These are phyloP conservation scores for Pseudomyrmex flavicornis DNA, from an alignment of 1,140 invertebrate species.

Conservation along the genomic window DNA sequence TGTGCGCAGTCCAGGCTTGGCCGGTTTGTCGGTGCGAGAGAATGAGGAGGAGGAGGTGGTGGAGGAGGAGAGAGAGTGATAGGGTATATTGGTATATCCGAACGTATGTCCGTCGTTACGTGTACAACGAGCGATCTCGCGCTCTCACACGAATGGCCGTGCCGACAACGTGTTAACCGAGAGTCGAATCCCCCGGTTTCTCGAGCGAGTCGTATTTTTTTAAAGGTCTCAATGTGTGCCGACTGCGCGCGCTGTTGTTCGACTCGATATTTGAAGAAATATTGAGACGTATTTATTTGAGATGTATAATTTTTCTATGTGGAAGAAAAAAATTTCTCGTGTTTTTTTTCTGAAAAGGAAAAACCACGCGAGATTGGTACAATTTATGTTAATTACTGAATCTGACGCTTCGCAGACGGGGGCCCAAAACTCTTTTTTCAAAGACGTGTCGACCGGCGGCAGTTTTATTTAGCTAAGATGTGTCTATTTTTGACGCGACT, in stretches of 20 bases:
- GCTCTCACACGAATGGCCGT: conserved; percentile 9
- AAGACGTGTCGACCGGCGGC: neutral
- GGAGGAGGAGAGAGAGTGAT: conserved; percentile 16
- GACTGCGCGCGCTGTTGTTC: neutral
- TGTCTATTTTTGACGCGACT: neutral
- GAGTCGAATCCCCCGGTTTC: conserved; percentile 3
- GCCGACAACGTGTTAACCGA: conserved; percentile 16
- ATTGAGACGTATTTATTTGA: neutral
- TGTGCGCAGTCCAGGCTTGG: neutral
- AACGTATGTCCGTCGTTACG: conserved; percentile 46
- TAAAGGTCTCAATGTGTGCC: neutral
- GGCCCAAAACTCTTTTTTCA: neutral
- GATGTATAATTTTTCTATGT: neutral
- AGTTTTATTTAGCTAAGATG: neutral
- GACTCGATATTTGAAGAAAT: neutral
- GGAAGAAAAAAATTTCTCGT: no score
- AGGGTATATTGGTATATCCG: conserved; percentile 43
- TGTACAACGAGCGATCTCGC: conserved; percentile 34
- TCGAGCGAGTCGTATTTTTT: neutral
- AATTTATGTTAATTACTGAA: neutral
- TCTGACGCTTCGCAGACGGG: no score
- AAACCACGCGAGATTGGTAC: no score
- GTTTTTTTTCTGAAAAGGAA: no score
- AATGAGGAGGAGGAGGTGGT: neutral
- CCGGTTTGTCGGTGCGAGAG: neutral